Evolutionary conservation across 1,140 invertebrate genomes (phyloP).

Genomic region (Neodiprion lecontei): DNA sequence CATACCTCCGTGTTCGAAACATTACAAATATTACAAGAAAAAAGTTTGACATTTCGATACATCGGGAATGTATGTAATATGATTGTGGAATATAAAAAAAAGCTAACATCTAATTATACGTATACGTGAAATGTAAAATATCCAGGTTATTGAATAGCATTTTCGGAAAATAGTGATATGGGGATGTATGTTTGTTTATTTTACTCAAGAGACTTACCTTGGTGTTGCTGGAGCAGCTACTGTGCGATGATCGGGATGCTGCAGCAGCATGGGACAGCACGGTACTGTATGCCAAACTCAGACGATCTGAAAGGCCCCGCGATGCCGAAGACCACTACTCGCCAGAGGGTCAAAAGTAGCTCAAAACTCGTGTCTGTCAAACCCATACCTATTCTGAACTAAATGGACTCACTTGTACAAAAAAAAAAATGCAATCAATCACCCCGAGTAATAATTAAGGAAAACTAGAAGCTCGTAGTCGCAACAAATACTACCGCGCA

Average conservation of each 20-base stretch:
- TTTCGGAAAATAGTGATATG: no score
- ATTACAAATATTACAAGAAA: no score
- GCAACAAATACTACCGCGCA: background rate
- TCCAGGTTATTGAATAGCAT: no score
- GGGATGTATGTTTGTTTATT: background rate
- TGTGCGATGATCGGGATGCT: slow-evolving; percentile 31
- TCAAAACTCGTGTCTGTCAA: slow-evolving; percentile 64
- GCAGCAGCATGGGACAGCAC: slow-evolving; percentile 35
- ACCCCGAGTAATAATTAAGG: background rate
- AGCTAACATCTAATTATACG: no score
- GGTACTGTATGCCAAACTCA: slow-evolving; percentile 36
- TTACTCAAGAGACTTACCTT: background rate
- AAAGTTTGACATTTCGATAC: no score
- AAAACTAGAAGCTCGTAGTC: background rate
- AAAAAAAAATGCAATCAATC: slow-evolving; percentile 15
- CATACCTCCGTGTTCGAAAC: no score
- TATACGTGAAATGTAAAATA: no score
- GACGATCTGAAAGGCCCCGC: slow-evolving; percentile 36
- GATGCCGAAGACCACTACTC: slow-evolving; percentile 43
- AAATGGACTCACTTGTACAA: slow-evolving; percentile 13
- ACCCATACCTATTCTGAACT: slow-evolving; percentile 53
- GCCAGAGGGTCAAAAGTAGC: slow-evolving; percentile 62
- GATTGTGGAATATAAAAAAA: no score
- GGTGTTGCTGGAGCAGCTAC: slow-evolving; percentile 7
- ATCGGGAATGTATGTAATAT: no score